Evolutionary conservation across 2,888 invertebrate species (phyloP).

Genomic region (Campoplex nolae): DNA sequence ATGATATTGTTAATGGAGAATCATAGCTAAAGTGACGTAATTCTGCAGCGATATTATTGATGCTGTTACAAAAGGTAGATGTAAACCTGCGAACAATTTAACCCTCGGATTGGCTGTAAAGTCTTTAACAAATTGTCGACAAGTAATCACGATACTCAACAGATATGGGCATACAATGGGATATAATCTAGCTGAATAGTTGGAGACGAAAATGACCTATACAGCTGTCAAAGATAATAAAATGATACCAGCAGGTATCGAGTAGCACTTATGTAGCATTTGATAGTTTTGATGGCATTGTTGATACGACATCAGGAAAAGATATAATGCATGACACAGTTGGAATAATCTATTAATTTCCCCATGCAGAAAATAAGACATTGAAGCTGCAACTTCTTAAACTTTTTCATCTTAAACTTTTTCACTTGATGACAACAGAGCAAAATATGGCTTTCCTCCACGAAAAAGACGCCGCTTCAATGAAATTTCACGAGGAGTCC

Average conservation of each 20-base stretch:
- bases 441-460: neutral
- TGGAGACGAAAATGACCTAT: neutral
- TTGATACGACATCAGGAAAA: neutral
- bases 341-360: neutral
- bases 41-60: neutral
- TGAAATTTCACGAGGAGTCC: too few relatives aligned
- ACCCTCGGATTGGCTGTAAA: neutral
- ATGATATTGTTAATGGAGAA: conserved; percentile 49
- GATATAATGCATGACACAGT: neutral
- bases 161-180: neutral
- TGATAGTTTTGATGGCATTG: conserved; percentile 19
- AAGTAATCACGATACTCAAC: neutral
- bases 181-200: neutral
- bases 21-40: conserved; percentile 63
- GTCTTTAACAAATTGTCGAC: neutral
- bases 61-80: neutral
- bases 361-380: neutral
- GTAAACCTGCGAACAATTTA: neutral
- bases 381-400: neutral
- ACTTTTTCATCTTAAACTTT: neutral
- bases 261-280: neutral
- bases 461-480: conserved; percentile 1
- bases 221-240: neutral
- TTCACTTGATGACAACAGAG: neutral
- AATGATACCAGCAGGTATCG: neutral